Percentiles rank a stretch among this genome's conserved stretches.
These are phyloP conservation scores for Odontamblyopus lacepedii DNA, from an alignment of 2,797 vertebrate species.

Conservation along the genomic window DNA sequence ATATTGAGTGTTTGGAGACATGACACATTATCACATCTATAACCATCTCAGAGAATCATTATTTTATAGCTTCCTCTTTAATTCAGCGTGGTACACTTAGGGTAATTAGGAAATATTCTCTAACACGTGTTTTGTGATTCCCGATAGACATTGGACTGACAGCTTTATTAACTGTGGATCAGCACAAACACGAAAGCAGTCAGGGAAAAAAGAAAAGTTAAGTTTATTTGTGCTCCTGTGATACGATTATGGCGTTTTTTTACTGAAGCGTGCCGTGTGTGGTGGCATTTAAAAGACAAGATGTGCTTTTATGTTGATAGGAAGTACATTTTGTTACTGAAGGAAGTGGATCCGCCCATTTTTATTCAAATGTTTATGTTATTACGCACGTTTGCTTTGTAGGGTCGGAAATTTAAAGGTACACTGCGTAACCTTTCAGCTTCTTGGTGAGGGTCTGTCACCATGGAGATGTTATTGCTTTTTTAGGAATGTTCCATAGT, in stretches of 20 bases:
- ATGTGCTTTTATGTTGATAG: constrained; percentile 49
- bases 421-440: too few species aligned
- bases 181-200: constrained; percentile 21
- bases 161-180: constrained; percentile 31
- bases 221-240: constrained; percentile 27
- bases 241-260: constrained; percentile 19
- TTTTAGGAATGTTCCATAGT: too few species aligned
- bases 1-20: constrained; percentile 31
- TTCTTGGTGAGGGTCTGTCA: too few species aligned
- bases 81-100: constrained; percentile 7
- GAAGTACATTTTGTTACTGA: constrained; percentile 16
- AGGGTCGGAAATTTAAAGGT: background rate
- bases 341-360: constrained; percentile 15
- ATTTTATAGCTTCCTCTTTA: background rate
- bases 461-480: too few species aligned
- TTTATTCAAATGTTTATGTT: constrained; percentile 21
- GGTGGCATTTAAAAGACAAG: constrained; percentile 44
- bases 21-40: constrained; percentile 45
- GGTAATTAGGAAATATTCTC: constrained; percentile 25
- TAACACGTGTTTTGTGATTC: constrained; percentile 35
- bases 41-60: constrained; percentile 31
- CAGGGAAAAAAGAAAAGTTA: background rate
- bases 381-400: constrained; percentile 3
- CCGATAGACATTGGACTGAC: constrained; percentile 15
- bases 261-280: constrained; percentile 16